Conservation (phyloP, 2,888 invertebrate species). For the Rotaria macrura region DNA sequence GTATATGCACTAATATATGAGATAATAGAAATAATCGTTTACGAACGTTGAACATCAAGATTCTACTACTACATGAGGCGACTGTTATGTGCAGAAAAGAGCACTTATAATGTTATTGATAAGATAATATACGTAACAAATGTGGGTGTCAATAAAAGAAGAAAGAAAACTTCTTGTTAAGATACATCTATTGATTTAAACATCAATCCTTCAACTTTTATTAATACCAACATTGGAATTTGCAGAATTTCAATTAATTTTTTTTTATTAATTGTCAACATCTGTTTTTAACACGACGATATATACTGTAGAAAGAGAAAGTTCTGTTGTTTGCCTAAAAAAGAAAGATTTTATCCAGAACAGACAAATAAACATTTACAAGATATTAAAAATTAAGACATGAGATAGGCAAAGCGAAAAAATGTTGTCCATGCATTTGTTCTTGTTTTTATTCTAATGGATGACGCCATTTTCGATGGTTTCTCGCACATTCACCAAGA, state of each 20-base stretch:
- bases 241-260: not conserved
- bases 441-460: not conserved
- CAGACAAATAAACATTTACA: not conserved
- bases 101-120: not conserved
- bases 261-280: not conserved
- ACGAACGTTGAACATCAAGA: not conserved
- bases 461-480: not conserved
- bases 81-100: not conserved
- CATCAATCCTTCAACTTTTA: not conserved
- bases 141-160: not conserved
- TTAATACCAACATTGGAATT: not conserved
- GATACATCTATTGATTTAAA: not conserved
- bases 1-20: not conserved
- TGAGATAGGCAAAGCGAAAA: too few relatives aligned
- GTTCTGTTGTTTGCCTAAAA: not conserved
- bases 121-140: not conserved
- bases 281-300: not conserved
- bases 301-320: too few relatives aligned
- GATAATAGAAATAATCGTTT: not conserved
- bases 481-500: not conserved
- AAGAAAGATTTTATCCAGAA: not conserved
- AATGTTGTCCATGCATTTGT: too few relatives aligned
- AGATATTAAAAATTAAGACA: not conserved
- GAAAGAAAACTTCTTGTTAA: not conserved
- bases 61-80: not conserved